A percentile compares a stretch with the other conserved stretches of the same genome.
phyloP scores from a whole-genome alignment of 2,888 invertebrate genomes.

The Heliconius erato region DNA sequence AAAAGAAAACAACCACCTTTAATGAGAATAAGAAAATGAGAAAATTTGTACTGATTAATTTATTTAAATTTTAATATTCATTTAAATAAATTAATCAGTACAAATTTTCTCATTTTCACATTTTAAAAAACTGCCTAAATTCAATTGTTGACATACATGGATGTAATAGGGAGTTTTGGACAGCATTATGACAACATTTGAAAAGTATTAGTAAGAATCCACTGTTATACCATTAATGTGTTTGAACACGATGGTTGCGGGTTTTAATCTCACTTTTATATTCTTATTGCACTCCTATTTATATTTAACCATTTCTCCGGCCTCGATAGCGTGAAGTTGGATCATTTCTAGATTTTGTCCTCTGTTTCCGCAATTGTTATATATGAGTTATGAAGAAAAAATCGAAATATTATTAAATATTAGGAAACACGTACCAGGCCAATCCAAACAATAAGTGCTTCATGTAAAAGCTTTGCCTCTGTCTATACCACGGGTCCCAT shows the following conservation, averaged over 20 bases:
- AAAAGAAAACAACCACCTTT: constrained; percentile 72
- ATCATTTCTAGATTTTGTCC: not conserved
- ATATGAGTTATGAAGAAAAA: no score
- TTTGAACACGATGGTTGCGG: not conserved
- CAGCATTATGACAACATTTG: not conserved
- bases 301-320: not conserved
- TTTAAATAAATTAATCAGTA: not conserved
- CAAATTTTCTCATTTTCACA: not conserved
- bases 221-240: not conserved
- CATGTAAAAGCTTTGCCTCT: constrained; percentile 82
- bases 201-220: not conserved
- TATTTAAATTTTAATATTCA: no score
- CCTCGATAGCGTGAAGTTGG: not conserved
- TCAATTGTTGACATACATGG: no score
- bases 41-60: no score
- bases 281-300: not conserved
- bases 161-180: no score
- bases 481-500: constrained; percentile 89
- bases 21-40: no score
- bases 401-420: not conserved
- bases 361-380: not conserved
- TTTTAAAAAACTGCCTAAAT: no score
- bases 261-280: not conserved
- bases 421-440: constrained; percentile 61
- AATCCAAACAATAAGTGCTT: constrained; percentile 64